Percentiles rank a stretch among this genome's conserved stretches.
phyloP scores from a whole-genome alignment of 1,140 invertebrate genomes.

The Ladona fulva region DNA sequence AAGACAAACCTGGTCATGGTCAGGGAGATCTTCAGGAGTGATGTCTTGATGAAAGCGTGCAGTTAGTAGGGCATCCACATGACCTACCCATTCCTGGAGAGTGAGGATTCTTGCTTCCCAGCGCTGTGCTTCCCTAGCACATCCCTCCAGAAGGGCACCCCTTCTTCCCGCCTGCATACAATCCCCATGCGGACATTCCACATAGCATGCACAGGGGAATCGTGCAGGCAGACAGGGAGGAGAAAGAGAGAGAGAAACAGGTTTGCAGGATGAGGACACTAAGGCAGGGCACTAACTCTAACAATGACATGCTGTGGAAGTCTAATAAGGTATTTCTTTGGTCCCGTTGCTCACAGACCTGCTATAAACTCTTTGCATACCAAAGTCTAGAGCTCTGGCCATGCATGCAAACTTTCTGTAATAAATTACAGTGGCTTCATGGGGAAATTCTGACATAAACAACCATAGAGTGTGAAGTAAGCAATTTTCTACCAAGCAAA shows the following conservation, averaged over 20 bases:
- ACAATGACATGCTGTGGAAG: no score
- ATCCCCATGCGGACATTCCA: not conserved
- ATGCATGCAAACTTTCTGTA: no score
- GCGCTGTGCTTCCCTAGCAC: constrained; percentile 66
- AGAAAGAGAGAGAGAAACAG: not conserved
- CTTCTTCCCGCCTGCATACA: constrained; percentile 55
- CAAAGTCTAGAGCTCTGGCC: no score
- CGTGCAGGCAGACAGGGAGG: not conserved
- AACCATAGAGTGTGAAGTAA: no score
- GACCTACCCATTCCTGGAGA: constrained; percentile 66
- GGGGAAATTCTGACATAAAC: no score
- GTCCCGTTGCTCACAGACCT: no score
- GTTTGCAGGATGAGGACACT: not conserved
- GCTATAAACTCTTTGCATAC: no score
- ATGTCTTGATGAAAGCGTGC: constrained; percentile 68
- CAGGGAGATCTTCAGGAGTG: constrained; percentile 67
- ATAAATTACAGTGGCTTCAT: no score
- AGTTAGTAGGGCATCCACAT: constrained; percentile 59
- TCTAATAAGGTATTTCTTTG: no score
- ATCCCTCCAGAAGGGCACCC: constrained; percentile 59
- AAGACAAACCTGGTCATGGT: constrained; percentile 62
- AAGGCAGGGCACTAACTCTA: no score
- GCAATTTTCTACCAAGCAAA: no score
- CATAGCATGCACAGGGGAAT: not conserved
- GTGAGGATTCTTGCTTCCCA: constrained; percentile 65